Evolutionary conservation across 1,140 invertebrate genomes (phyloP), one percentile per base, ranked within the genome.

Genomic region (Watersipora subatra): DNA sequence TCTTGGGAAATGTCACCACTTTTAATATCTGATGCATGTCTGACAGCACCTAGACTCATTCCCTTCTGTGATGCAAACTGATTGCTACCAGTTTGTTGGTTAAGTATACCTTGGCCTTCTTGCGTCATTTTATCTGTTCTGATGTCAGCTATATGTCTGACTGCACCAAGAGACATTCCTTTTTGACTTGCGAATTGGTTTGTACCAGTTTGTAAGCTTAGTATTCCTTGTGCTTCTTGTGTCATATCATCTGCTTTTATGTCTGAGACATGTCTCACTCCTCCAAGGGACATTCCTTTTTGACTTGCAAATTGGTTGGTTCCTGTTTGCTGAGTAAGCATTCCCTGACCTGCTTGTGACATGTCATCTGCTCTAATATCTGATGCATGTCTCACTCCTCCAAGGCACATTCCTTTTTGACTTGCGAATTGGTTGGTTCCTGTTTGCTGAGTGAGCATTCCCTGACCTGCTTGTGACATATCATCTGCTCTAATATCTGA

Each of bases 341-440:
- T 84, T 0, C 85, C 81, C 70, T 94, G 84, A 1, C 91, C 89
- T 56, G 74, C 73, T 26, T 24, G 20, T 1, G 58, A 64, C 22
- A 71, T 66, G 22, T 77, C 71, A 24, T 75, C 73, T 2, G 69
- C 64, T 46, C 72, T 69, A 55, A 77, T 74, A 64, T 78, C 76
- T 26, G 73, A 72, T 64, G 95, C 93, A 82, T 95, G 92, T 78
- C 92, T 84, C 68, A 91, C 92, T 79, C 93, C 93, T 67, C 93
- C 93, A 73, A 96, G 92, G 75, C 90, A 92, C 75, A 94, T 93
- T 25, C 93, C 93, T 72, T 88, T 90, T 81, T 95, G 92, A 73
- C 84, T 93, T 68, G 92, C 92, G 28, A 77, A 79, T 79, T 94
- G 93, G 84, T 96, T 96, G 70, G 90, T 91, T 61, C 92, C 93